A percentile compares a stretch with the other conserved stretches of the same genome.
phyloP scores from a whole-genome alignment of 1,140 invertebrate genomes.

The Zaprionus kolodkinae region DNA sequence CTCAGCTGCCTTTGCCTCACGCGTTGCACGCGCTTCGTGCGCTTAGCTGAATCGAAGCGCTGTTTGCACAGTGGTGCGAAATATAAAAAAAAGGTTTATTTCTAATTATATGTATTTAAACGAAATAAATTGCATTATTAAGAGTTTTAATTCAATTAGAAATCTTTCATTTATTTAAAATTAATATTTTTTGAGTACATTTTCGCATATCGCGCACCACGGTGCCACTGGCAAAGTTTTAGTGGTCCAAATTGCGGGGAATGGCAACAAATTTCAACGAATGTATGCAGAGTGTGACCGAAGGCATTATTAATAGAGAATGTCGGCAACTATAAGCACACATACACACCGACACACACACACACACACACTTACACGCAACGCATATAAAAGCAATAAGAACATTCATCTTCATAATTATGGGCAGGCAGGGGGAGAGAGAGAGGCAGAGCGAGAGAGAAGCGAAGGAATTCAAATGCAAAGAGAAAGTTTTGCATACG shows the following conservation, averaged over 20 bases:
- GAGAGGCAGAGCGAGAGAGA: constrained; percentile 7
- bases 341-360: constrained; percentile 3
- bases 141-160: background rate
- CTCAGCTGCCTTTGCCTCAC: constrained; percentile 20
- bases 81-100: background rate
- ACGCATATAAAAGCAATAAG: constrained; percentile 80
- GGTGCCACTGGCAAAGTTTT: constrained; percentile 47
- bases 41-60: constrained; percentile 10
- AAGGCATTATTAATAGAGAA: constrained; percentile 82
- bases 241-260: constrained; percentile 37
- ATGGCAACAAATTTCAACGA: constrained; percentile 72
- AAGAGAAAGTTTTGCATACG: constrained; percentile 78
- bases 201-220: constrained; percentile 10
- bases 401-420: constrained; percentile 82
- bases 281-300: constrained; percentile 82
- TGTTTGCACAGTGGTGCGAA: constrained; percentile 41
- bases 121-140: no score
- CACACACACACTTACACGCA: constrained; percentile 38
- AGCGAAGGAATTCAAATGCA: constrained; percentile 65
- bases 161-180: no score
- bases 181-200: background rate
- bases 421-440: constrained; percentile 31
- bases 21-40: constrained; percentile 42
- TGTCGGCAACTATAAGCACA: constrained; percentile 56
- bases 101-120: background rate